Evolutionary conservation across 2,888 invertebrate genomes (phyloP).

Genomic region (Pelosia muscerda): DNA sequence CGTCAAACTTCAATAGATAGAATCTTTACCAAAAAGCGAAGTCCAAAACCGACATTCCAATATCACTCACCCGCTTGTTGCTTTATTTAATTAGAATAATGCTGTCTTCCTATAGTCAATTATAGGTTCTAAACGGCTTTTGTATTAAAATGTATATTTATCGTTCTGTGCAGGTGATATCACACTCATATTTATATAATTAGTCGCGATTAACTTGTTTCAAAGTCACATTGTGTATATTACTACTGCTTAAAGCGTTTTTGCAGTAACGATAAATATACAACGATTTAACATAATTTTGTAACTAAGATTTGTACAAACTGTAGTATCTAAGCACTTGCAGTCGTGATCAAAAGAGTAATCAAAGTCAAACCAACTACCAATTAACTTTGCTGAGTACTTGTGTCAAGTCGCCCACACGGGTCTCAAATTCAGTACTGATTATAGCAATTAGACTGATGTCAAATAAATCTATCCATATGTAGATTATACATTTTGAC

Average conservation of each 20-base stretch:
- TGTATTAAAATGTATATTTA: conserved; percentile 51
- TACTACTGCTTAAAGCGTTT: conserved; percentile 33
- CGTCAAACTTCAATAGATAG: conserved; percentile 55
- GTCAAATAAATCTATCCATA: background rate
- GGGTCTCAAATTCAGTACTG: background rate
- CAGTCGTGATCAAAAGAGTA: conserved; percentile 27
- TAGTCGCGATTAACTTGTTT: conserved; percentile 25
- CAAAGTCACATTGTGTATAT: conserved; percentile 32
- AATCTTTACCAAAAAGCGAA: conserved; percentile 65
- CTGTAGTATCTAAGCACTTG: conserved; percentile 29
- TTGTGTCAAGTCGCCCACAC: background rate
- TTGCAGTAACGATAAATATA: conserved; percentile 44
- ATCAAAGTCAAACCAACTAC: conserved; percentile 12
- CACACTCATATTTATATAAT: conserved; percentile 27
- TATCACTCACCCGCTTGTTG: conserved; percentile 57
- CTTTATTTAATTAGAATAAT: conserved; percentile 55
- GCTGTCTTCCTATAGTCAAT: conserved; percentile 76
- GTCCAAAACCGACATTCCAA: conserved; percentile 66
- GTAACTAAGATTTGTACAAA: conserved; percentile 43
- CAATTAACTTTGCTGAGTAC: background rate
- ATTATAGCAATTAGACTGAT: background rate
- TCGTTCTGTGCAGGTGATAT: conserved; percentile 39
- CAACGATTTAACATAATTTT: conserved; percentile 37
- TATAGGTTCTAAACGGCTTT: conserved; percentile 56
- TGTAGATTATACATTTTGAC: background rate